Evolutionary conservation across 2,113 vertebrate genomes (phyloP), one percentile per base, ranked within the genome.

Genomic region (Hippopotamus amphibius): DNA sequence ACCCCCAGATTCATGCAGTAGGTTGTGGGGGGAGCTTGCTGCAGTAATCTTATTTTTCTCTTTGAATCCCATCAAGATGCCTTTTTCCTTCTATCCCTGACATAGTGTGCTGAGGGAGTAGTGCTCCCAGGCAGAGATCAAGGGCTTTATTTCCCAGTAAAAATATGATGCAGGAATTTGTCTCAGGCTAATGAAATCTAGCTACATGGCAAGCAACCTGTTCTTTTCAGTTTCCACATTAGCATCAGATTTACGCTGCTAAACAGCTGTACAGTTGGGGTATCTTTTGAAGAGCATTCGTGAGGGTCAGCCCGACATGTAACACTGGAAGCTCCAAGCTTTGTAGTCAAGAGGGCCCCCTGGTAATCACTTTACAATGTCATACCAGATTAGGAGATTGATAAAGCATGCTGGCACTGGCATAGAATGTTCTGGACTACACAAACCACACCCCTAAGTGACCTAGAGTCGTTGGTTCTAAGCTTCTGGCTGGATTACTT

Each of bases 121-220:
- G 37, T 17, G 41, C 72, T 96, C n/a, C 50, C 50, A 55, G 81
- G 63, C 33, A 77, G 87, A 77, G 87, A 90, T 80, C 79, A 93
- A 90, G 50, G 95, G 28, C 59, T 92, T 97, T 94, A 96, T 93
- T 95, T 97, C 85, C 80, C 43, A 90, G 85, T 83, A 79, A 96
- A 93, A 96, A 74, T 74, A n/a, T 1, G 74, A 95, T 63, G 79
- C 59, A 71, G 76, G 91, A 76, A 59, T 96, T 86, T 95, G 80
- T 95, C 46, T 84, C 15, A 96, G 90, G 96, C 93, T 90, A 88
- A 94, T 93, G 87, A 97, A 96, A 92, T 81, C 76, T 41, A 37
- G 79, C 79, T 77, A 48, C n/a, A 33, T 88, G 71, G 69, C 86
- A 80, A 90, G 83, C 95, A 72, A 53, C 76, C n/a, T 66, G 86